Evolutionary conservation across 1,140 invertebrate genomes (phyloP).

Genomic region (Drosophila takahashii): DNA sequence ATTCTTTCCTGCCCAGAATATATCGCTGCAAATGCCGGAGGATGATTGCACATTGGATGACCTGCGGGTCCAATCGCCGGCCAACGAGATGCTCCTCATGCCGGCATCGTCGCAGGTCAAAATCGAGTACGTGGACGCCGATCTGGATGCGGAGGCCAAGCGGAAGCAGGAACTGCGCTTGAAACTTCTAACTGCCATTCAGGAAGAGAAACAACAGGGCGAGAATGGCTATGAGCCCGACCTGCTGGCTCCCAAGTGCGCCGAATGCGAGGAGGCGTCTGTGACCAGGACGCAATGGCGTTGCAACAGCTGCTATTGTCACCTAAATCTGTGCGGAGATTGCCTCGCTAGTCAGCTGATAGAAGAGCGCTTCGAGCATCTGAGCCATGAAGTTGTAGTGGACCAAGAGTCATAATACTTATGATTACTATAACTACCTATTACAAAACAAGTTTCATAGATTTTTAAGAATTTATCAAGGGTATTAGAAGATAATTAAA

Average conservation of each 20-base stretch:
- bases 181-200: slow-evolving; percentile 79
- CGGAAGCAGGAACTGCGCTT: slow-evolving; percentile 58
- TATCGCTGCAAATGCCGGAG: slow-evolving; percentile 87
- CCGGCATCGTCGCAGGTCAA: slow-evolving; percentile 27
- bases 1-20: slow-evolving; percentile 91
- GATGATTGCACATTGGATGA: slow-evolving; percentile 76
- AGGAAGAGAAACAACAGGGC: slow-evolving; percentile 68
- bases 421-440: too few species aligned
- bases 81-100: slow-evolving; percentile 1
- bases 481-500: too few species aligned
- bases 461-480: too few species aligned
- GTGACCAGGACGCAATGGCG: slow-evolving; percentile 90
- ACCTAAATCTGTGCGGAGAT: slow-evolving; percentile 71
- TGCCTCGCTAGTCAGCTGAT: slow-evolving; percentile 70
- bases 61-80: slow-evolving; percentile 35
- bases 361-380: slow-evolving; percentile 62
- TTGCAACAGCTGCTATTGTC: slow-evolving; percentile 86
- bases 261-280: slow-evolving; percentile 88
- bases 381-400: slow-evolving; percentile 67
- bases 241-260: slow-evolving; percentile 88
- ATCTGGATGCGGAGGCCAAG: slow-evolving; percentile 50
- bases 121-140: slow-evolving; percentile 27
- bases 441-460: too few species aligned
- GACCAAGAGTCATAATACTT: slow-evolving; percentile 35
- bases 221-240: slow-evolving; percentile 73